These are phyloP conservation scores for Nothoprocta pentlandii DNA, from an alignment of 2,113 vertebrate genomes.

Conservation along the genomic window DNA sequence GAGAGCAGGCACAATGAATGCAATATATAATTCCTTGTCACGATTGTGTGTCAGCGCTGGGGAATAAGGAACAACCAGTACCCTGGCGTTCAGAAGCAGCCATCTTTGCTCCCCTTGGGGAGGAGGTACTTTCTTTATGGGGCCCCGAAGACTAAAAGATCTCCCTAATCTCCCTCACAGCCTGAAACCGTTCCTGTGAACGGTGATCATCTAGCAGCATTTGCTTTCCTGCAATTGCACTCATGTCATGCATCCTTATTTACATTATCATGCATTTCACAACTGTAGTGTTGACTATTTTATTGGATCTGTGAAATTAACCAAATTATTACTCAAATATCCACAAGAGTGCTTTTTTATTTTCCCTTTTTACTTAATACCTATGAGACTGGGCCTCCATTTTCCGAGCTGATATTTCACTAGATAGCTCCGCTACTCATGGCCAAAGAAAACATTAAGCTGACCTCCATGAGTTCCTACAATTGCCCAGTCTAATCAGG, in stretches of 20 bases:
- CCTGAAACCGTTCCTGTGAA: neutral
- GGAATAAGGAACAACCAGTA: constrained; percentile 47
- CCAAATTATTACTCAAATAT: neutral
- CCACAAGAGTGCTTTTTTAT: neutral
- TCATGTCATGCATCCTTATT: neutral
- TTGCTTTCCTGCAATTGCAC: neutral
- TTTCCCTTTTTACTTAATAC: neutral
- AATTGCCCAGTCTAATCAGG: constrained; percentile 22
- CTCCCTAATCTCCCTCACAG: neutral
- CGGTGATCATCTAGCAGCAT: neutral
- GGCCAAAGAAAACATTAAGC: neutral
- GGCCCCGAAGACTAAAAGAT: neutral
- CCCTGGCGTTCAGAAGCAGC: constrained; percentile 9
- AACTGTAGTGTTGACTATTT: neutral
- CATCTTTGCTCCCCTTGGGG: neutral
- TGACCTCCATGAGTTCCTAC: constrained; percentile 1
- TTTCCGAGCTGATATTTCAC: neutral
- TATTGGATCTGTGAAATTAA: neutral
- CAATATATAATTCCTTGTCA: constrained; percentile 63
- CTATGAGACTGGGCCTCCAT: neutral
- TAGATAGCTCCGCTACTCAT: neutral
- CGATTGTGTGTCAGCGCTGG: constrained; percentile 26
- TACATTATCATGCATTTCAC: constrained; percentile 1
- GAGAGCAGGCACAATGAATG: constrained; percentile 62
- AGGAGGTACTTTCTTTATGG: neutral